Conservation (phyloP, 2,797 vertebrate genomes). For the Kryptopterus vitreolus region DNA sequence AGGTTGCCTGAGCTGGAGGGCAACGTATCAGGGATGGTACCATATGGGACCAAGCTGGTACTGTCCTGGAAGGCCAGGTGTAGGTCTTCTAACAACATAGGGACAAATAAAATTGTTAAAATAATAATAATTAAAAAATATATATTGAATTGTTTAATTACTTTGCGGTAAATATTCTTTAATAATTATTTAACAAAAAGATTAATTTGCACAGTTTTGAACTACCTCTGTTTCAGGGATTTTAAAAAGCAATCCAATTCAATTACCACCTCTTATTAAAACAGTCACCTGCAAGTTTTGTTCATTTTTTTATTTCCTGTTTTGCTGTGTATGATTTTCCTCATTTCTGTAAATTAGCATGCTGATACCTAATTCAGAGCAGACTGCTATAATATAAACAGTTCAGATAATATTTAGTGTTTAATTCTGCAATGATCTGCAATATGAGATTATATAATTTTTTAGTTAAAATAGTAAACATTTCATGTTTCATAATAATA, state of each 20-base stretch:
- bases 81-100: conserved; percentile 76
- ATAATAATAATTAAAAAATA: background rate
- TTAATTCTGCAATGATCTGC: too few relatives aligned
- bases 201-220: background rate
- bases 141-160: background rate
- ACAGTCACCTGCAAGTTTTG: background rate
- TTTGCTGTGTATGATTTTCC: background rate
- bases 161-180: background rate
- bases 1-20: conserved; percentile 82
- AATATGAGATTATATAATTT: too few relatives aligned
- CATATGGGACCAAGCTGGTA: conserved; percentile 77
- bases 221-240: background rate
- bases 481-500: too few relatives aligned
- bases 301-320: too few relatives aligned
- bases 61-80: conserved; percentile 83
- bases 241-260: background rate
- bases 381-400: background rate
- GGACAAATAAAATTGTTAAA: background rate
- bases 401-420: too few relatives aligned
- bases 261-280: background rate
- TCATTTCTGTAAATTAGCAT: background rate
- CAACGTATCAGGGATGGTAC: conserved; percentile 87
- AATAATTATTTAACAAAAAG: background rate
- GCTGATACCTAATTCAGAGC: background rate
- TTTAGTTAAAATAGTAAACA: too few relatives aligned